Conservation (phyloP, 2,888 invertebrate genomes). For the Andrena haemorrhoa region DNA sequence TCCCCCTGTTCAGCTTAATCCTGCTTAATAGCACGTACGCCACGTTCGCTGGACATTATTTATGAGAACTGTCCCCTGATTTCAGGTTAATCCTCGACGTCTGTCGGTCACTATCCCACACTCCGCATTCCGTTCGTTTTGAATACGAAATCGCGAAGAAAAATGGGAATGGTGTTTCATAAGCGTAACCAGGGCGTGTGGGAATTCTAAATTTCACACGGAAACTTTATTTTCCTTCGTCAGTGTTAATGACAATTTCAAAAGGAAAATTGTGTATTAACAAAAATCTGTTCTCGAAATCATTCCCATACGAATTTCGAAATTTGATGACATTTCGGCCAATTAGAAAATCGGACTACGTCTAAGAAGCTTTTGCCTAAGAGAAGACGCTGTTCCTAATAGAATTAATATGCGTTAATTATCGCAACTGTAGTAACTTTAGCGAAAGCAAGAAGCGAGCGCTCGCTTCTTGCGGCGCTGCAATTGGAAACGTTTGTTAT, state of each 20-base stretch:
- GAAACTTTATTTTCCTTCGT: not conserved
- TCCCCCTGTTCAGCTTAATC: conserved; percentile 60
- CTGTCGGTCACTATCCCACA: not conserved
- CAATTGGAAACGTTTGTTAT: conserved; percentile 25
- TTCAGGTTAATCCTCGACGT: conserved; percentile 49
- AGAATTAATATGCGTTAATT: not conserved
- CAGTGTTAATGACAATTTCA: not conserved
- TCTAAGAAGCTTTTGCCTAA: not conserved
- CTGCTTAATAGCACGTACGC: conserved; percentile 41
- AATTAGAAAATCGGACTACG: not conserved
- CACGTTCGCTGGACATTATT: conserved; percentile 45
- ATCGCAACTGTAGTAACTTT: conserved; percentile 11
- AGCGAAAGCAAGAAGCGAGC: not conserved
- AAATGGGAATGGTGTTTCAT: not conserved
- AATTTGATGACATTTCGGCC: no score
- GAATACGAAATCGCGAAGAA: not conserved
- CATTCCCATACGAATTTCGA: no score
- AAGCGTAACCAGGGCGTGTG: not conserved
- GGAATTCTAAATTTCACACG: not conserved
- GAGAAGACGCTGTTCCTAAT: not conserved
- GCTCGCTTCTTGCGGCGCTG: not conserved
- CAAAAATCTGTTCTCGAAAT: no score
- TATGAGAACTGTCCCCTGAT: conserved; percentile 33
- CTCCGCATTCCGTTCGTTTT: not conserved
- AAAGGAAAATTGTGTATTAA: not conserved